Evolutionary conservation across 2,113 vertebrate species (phyloP).

Genomic region (Strix uralensis): DNA sequence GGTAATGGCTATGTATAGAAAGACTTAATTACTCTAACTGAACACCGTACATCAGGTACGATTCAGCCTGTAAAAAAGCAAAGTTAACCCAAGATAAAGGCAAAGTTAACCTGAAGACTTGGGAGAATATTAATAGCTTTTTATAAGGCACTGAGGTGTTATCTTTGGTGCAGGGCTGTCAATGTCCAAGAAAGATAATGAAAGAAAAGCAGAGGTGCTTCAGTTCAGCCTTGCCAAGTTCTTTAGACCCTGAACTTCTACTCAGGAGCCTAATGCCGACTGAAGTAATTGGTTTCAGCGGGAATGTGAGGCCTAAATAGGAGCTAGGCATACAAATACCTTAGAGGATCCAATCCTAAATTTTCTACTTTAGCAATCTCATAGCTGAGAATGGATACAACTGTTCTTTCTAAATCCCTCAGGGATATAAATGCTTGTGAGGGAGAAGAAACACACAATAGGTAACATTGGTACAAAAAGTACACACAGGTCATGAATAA

Average conservation of each 20-base stretch:
- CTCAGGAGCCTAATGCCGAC: background rate
- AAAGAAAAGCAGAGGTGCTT: background rate
- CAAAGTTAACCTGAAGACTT: background rate
- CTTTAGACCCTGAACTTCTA: background rate
- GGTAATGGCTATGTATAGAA: background rate
- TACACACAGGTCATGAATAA: background rate
- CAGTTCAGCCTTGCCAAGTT: background rate
- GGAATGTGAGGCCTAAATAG: background rate
- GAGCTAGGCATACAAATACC: background rate
- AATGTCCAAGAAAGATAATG: background rate
- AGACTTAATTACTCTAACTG: background rate
- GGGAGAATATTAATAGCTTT: background rate
- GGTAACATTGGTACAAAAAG: background rate
- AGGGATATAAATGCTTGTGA: background rate
- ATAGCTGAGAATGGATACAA: background rate
- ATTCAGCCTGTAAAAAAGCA: background rate
- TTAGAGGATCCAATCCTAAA: background rate
- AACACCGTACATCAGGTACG: background rate
- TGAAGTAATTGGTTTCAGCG: slow-evolving; percentile 14
- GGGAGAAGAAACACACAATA: background rate
- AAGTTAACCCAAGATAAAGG: background rate
- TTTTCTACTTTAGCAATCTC: background rate
- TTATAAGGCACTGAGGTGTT: background rate
- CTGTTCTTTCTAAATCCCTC: background rate
- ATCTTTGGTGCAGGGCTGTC: background rate